A percentile compares a stretch with the other conserved stretches of the same genome.
Conservation (phyloP, 2,888 invertebrate genomes). For the Synanthedon andrenaeformis region DNA sequence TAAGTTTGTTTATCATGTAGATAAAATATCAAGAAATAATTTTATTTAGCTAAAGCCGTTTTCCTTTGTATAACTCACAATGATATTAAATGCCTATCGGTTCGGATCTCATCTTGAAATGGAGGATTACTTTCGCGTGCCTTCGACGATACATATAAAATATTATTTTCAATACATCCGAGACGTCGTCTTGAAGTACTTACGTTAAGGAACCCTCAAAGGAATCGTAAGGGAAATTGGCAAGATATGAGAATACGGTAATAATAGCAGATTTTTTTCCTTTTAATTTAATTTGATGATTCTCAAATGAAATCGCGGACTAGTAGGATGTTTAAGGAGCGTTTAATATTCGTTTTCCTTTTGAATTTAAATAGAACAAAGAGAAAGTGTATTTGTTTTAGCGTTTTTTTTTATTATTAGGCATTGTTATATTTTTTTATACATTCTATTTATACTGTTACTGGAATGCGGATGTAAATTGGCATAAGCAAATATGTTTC, state of each 20-base stretch:
- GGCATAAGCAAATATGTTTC: too few species aligned
- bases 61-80: constrained; percentile 15
- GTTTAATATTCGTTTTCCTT: background rate
- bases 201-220: background rate
- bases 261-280: constrained; percentile 10
- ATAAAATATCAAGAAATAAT: too few species aligned
- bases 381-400: too few species aligned
- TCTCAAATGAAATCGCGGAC: constrained; percentile 3
- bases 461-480: too few species aligned
- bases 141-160: constrained; percentile 26
- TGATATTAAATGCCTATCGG: constrained; percentile 19
- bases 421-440: too few species aligned
- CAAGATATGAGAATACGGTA: constrained; percentile 12
- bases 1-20: too few species aligned
- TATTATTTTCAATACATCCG: constrained; percentile 21
- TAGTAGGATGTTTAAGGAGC: background rate
- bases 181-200: constrained; percentile 1
- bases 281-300: constrained; percentile 8
- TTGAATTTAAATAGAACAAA: background rate
- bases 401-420: too few species aligned
- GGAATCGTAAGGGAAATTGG: constrained; percentile 3
- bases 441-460: too few species aligned
- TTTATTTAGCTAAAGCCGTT: too few species aligned
- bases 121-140: constrained; percentile 28
- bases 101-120: constrained; percentile 37